Conservation (phyloP, 2,113 vertebrate genomes). For the Mirza zaza region DNA sequence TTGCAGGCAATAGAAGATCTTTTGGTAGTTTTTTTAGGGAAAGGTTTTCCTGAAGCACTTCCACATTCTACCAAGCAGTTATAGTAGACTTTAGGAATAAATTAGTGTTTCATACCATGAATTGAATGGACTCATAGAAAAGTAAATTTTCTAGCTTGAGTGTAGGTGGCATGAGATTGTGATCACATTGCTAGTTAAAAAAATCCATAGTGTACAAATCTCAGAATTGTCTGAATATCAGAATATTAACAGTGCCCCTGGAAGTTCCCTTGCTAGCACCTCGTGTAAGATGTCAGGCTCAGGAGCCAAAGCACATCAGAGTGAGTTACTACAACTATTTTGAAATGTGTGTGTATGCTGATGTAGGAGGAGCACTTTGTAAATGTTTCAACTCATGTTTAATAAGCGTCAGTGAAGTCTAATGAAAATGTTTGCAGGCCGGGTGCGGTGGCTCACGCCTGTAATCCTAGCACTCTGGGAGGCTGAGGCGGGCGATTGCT, state of each 20-base stretch:
- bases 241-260: neutral
- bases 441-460: too few relatives aligned
- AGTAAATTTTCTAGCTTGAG: neutral
- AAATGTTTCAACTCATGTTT: neutral
- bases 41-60: fast-evolving
- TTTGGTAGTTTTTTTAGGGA: neutral
- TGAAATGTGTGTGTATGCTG: neutral
- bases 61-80: neutral
- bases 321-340: neutral
- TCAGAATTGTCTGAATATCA: neutral
- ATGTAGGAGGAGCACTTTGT: neutral
- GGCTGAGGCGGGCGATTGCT: too few relatives aligned
- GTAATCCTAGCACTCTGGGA: too few relatives aligned
- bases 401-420: neutral
- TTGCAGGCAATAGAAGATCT: fast-evolving
- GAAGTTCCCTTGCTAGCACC: neutral
- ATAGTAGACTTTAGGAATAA: neutral
- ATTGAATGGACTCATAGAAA: neutral
- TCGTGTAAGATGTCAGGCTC: too few relatives aligned
- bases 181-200: neutral
- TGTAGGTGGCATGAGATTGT: neutral
- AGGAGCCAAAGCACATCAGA: neutral
- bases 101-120: neutral
- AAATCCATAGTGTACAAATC: neutral
- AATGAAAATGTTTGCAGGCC: neutral